A percentile compares a stretch with the other conserved stretches of the same genome.
Evolutionary conservation across 2,888 invertebrate species (phyloP).

Genomic region (Ypsolopha scabrella): DNA sequence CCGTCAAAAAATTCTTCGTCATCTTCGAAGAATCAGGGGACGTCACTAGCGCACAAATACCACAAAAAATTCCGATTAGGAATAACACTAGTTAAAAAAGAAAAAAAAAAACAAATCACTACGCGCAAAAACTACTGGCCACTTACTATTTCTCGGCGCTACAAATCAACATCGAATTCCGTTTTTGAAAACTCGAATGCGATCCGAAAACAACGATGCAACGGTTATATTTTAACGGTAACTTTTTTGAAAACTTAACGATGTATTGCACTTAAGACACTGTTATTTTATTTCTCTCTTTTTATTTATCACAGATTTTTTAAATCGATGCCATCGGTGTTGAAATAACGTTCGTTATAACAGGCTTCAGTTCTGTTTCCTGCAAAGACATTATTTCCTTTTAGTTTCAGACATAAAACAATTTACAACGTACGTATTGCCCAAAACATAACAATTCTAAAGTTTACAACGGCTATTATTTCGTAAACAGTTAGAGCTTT

Average conservation of each 20-base stretch:
- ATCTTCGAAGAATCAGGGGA: conserved; percentile 62
- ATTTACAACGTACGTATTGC: no score
- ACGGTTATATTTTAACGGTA: conserved; percentile 15
- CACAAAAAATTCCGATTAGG: conserved; percentile 24
- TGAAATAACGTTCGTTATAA: no score
- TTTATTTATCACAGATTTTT: conserved; percentile 41
- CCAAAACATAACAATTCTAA: no score
- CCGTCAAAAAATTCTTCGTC: conserved; percentile 72
- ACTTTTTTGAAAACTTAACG: conserved; percentile 6
- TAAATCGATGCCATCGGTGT: neutral
- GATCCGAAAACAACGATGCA: conserved; percentile 55
- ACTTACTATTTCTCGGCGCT: conserved; percentile 54
- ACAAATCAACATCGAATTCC: conserved; percentile 56
- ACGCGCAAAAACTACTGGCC: conserved; percentile 11
- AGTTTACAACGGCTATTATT: no score
- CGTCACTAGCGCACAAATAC: conserved; percentile 34
- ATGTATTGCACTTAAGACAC: conserved; percentile 16
- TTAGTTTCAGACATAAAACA: no score
- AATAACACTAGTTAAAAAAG: conserved; percentile 12
- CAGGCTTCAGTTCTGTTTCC: no score
- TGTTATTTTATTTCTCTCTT: conserved; percentile 24
- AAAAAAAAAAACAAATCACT: conserved; percentile 13
- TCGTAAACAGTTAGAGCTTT: no score
- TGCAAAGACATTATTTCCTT: no score
- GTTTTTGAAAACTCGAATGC: conserved; percentile 23